These are phyloP conservation scores for Smutsia gigantea DNA, from an alignment of 2,797 vertebrate genomes.

Conservation along the genomic window DNA sequence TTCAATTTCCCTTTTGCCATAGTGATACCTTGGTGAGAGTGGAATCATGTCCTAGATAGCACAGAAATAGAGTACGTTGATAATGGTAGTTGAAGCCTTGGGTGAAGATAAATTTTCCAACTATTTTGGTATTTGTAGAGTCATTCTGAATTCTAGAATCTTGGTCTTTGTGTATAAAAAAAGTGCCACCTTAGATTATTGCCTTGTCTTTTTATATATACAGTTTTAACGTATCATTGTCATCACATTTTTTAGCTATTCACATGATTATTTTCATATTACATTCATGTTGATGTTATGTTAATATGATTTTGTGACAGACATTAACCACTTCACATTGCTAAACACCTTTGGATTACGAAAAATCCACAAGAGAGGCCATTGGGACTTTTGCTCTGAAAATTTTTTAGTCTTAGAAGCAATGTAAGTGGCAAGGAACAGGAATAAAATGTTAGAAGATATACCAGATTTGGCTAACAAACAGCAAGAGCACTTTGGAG, in stretches of 20 bases:
- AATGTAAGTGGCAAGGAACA: conserved; percentile 11
- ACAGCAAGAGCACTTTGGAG: conserved; percentile 20
- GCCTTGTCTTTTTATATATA: background rate
- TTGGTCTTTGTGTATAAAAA: conserved; percentile 48
- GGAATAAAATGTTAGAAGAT: conserved; percentile 32
- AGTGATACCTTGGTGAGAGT: conserved; percentile 37
- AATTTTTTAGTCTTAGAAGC: conserved; percentile 36
- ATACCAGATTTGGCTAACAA: conserved; percentile 46
- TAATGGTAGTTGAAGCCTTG: background rate
- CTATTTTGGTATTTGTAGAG: background rate
- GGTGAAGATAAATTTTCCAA: conserved; percentile 16
- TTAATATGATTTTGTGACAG: conserved; percentile 17
- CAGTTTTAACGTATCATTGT: conserved; percentile 22
- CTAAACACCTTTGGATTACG: background rate
- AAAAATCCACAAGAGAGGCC: background rate
- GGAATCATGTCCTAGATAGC: background rate
- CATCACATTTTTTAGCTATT: conserved; percentile 22
- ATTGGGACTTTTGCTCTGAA: background rate
- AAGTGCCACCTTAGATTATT: conserved; percentile 24
- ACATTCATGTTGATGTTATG: no score
- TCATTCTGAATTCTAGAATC: conserved; percentile 17
- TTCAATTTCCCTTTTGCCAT: conserved; percentile 30
- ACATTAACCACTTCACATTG: conserved; percentile 6
- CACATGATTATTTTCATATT: no score
- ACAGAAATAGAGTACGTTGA: background rate